Conservation (phyloP, 2,888 invertebrate species). For the Cataglyphis rosenhaueri region DNA sequence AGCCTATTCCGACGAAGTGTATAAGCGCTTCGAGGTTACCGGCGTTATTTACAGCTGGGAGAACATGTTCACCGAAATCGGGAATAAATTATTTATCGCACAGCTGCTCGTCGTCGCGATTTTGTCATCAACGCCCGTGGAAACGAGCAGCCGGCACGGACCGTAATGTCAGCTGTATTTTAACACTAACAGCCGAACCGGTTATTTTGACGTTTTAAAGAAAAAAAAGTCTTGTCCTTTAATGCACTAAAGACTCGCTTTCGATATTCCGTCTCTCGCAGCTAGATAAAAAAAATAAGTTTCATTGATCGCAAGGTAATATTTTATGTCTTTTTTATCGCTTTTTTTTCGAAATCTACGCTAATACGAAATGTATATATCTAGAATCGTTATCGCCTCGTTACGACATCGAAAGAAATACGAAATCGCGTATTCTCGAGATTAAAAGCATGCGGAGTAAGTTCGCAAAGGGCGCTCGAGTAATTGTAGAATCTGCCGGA, state of each 20-base stretch:
- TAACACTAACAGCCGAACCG: conserved; percentile 46
- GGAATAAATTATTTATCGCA: conserved; percentile 58
- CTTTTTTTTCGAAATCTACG: not conserved
- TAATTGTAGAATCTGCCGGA: conserved; percentile 84
- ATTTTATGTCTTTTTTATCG: not conserved
- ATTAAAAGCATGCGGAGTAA: conserved; percentile 66
- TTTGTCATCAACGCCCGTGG: conserved; percentile 44
- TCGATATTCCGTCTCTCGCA: not conserved
- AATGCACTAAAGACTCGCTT: conserved; percentile 25
- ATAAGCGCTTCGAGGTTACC: conserved; percentile 54
- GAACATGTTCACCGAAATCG: conserved; percentile 61
- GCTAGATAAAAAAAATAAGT: not conserved
- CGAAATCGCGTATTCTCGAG: conserved; percentile 18
- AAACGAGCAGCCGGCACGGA: conserved; percentile 50
- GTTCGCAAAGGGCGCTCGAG: conserved; percentile 81
- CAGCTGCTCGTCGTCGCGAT: conserved; percentile 47
- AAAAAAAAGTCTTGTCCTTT: conserved; percentile 1
- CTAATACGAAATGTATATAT: not conserved
- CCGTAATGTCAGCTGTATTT: conserved; percentile 46
- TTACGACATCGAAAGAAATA: not conserved
- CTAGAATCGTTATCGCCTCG: not conserved
- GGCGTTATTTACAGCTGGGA: conserved; percentile 64
- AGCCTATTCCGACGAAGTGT: conserved; percentile 65
- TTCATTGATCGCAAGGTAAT: not conserved
- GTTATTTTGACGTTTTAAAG: conserved; percentile 30